phyloP scores from a whole-genome alignment of 2,113 vertebrate species.

The Nematolebias whitei region DNA sequence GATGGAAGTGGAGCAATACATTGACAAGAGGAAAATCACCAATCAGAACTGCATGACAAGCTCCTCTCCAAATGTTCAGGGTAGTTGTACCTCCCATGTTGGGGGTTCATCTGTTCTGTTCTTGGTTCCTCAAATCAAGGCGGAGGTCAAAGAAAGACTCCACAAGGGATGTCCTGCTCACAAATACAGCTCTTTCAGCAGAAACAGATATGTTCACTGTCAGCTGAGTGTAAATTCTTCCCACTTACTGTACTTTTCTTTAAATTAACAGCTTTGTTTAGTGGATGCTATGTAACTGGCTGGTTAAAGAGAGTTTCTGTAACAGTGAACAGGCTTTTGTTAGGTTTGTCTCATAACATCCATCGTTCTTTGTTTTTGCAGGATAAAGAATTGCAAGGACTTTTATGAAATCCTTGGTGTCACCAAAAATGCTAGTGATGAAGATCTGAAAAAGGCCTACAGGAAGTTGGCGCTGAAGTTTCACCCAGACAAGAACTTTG shows the following conservation, averaged over 20 bases:
- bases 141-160: too few species aligned
- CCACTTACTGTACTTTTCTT: neutral
- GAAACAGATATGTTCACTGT: neutral
- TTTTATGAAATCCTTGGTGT: constrained; percentile 95
- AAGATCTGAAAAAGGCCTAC: constrained; percentile 93
- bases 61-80: too few species aligned
- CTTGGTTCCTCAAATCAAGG: too few species aligned
- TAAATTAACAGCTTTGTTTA: too few species aligned
- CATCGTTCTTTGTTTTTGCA: constrained; percentile 51
- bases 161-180: neutral
- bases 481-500: constrained; percentile 95
- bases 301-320: neutral
- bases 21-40: too few species aligned
- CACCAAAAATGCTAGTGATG: constrained; percentile 84
- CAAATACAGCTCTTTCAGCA: neutral
- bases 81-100: too few species aligned
- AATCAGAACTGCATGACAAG: too few species aligned
- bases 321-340: neutral
- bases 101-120: too few species aligned
- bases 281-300: too few species aligned
- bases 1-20: too few species aligned
- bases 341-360: constrained; percentile 1
- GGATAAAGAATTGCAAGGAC: constrained; percentile 93
- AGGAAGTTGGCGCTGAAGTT: constrained; percentile 92
- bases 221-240: neutral